A percentile compares a stretch with the other conserved stretches of the same genome.
Conservation (phyloP, 2,113 vertebrate genomes). For the Leucopsar rothschildi region DNA sequence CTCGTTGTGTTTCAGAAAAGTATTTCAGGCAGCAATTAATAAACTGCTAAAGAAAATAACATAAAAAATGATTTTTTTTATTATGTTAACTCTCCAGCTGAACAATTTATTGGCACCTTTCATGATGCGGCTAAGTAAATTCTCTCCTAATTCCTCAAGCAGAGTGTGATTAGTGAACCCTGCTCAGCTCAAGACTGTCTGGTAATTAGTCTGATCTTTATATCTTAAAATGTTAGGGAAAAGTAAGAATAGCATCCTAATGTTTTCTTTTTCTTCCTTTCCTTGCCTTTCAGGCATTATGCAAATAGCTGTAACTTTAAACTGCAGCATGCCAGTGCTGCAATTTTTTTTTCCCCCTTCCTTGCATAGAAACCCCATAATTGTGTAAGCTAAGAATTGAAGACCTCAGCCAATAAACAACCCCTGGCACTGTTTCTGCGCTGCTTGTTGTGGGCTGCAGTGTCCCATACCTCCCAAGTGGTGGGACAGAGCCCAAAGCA, state of each 20-base stretch:
- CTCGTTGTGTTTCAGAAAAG: constrained; percentile 68
- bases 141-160: constrained; percentile 30
- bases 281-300: neutral
- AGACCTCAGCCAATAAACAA: neutral
- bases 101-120: constrained; percentile 67
- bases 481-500: neutral
- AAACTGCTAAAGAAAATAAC: constrained; percentile 64
- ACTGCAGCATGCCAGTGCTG: neutral
- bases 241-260: neutral
- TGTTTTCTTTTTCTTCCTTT: neutral
- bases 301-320: neutral
- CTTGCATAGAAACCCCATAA: neutral
- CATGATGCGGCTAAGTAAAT: constrained; percentile 33
- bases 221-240: neutral
- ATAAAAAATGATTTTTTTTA: constrained; percentile 59
- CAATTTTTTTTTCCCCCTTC: fast-evolving
- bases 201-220: constrained; percentile 33
- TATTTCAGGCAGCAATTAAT: constrained; percentile 69
- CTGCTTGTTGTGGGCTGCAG: neutral
- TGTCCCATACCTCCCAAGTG: constrained; percentile 6
- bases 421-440: neutral
- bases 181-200: neutral
- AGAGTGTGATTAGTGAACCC: constrained; percentile 20
- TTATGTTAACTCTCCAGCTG: constrained; percentile 59
- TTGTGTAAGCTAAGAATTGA: neutral